Base-by-base conservation (phyloP, 1,140 invertebrate species). In the Akabosia matsudoensis region DNA sequence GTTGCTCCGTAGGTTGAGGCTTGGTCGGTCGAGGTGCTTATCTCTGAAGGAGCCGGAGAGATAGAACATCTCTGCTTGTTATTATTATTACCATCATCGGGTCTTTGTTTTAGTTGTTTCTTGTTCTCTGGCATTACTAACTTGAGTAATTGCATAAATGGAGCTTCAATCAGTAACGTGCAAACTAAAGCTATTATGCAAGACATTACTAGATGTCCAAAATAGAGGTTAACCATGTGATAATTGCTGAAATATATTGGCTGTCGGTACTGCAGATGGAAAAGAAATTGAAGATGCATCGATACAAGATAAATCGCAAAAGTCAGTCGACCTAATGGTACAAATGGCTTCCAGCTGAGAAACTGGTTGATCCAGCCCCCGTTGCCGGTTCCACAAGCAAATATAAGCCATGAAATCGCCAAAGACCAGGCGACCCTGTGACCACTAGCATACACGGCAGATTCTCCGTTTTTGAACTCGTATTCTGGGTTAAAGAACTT, bases 381-480 rank as follows among this genome's bases (percentile, higher is more conserved):
- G n/a, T n/a, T n/a, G n/a, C n/a, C n/a, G n/a, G n/a, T n/a, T n/a
- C n/a, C n/a, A n/a, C n/a, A n/a, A n/a, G n/a, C n/a, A n/a, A n/a
- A n/a, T n/a, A n/a, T n/a, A n/a, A n/a, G n/a, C n/a, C n/a, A n/a
- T n/a, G n/a, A n/a, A n/a, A n/a, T 37, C 7, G 83, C 81, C 0
- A 86, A 4, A 14, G 84, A 81, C 84, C 86, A 88, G 1, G 84
- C 79, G 28, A 82, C 82, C 67, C 87, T 77, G 13, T 85, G 84
- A n/a, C 85, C 77, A 7, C 85, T 78, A 33, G 82, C 83, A 79
- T 88, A 88, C 1, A 85, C 18, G 30, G 84, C 81, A 33, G 81
- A 56, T 73, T 80, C 74, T 56, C 18, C 56, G 7, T 64, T n/a
- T n/a, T 28, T 4, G 56, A 22, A n/a, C 7, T 79, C 74, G 30